Percentiles rank a stretch among this genome's conserved stretches.
Conservation (phyloP, 2,888 invertebrate species). For the Dioctria rufipes region DNA sequence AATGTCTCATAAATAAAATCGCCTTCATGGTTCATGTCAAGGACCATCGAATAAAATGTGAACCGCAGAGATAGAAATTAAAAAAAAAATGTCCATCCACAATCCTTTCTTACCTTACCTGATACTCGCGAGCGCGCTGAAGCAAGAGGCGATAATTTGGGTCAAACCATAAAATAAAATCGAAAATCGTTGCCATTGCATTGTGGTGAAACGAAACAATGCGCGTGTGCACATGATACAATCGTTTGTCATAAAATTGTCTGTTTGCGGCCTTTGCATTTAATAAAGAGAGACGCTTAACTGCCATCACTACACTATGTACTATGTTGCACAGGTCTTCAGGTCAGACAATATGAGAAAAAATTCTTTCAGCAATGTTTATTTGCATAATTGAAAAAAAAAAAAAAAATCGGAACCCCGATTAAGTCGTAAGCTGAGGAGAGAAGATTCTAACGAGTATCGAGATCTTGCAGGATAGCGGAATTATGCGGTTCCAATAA, state of each 20-base stretch:
- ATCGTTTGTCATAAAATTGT: slow-evolving; percentile 44
- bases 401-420: background rate
- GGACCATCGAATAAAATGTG: slow-evolving; percentile 19
- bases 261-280: slow-evolving; percentile 15
- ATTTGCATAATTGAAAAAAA: slow-evolving; percentile 25
- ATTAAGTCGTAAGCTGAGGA: no score
- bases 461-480: no score
- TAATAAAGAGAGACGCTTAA: background rate
- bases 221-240: background rate
- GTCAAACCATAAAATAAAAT: slow-evolving; percentile 44
- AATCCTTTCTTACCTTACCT: no score
- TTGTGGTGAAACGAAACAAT: slow-evolving; percentile 10
- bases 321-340: background rate
- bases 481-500: no score
- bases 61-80: slow-evolving; percentile 2
- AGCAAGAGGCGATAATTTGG: slow-evolving; percentile 15
- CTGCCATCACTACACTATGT: background rate
- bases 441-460: no score
- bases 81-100: no score
- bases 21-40: slow-evolving; percentile 17
- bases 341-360: background rate
- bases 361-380: background rate
- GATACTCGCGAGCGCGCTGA: background rate
- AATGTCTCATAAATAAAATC: slow-evolving; percentile 27
- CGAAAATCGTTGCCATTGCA: background rate